Conservation (phyloP, 2,888 invertebrate species). For the Galeruca laticollis region DNA sequence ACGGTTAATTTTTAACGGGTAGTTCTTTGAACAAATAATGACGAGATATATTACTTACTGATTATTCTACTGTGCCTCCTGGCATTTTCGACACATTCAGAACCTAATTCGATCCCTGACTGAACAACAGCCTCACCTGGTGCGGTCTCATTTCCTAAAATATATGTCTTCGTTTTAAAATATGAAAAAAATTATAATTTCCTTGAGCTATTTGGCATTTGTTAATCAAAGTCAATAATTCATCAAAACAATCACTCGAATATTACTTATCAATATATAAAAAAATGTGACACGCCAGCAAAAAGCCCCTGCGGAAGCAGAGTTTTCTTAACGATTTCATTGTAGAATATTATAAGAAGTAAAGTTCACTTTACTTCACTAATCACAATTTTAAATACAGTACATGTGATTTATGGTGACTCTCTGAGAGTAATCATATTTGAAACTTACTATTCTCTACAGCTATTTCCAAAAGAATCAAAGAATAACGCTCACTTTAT, state of each 20-base stretch:
- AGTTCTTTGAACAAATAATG: neutral
- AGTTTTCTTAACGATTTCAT: no score
- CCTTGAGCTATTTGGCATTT: neutral
- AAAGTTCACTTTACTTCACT: slow-evolving; percentile 3
- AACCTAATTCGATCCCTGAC: slow-evolving; percentile 74
- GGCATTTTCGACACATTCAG: slow-evolving; percentile 72
- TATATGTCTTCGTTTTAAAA: slow-evolving; percentile 19
- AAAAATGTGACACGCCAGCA: no score
- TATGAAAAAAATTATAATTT: neutral
- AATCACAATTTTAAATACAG: slow-evolving; percentile 47
- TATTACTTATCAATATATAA: no score
- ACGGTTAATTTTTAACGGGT: no score
- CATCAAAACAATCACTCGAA: no score
- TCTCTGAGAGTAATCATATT: no score
- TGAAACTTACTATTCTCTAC: no score
- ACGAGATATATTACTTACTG: slow-evolving; percentile 51
- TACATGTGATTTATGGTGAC: no score
- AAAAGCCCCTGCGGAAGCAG: no score
- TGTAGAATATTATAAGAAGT: no score
- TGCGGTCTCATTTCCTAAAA: slow-evolving; percentile 54
- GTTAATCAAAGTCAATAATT: neutral
- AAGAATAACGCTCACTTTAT: no score
- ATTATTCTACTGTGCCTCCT: slow-evolving; percentile 62
- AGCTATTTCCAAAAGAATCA: no score
- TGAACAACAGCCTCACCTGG: slow-evolving; percentile 64